These are phyloP conservation scores for Rhinopomastus cyanomelas DNA, from an alignment of 2,113 vertebrate species.

Conservation along the genomic window DNA sequence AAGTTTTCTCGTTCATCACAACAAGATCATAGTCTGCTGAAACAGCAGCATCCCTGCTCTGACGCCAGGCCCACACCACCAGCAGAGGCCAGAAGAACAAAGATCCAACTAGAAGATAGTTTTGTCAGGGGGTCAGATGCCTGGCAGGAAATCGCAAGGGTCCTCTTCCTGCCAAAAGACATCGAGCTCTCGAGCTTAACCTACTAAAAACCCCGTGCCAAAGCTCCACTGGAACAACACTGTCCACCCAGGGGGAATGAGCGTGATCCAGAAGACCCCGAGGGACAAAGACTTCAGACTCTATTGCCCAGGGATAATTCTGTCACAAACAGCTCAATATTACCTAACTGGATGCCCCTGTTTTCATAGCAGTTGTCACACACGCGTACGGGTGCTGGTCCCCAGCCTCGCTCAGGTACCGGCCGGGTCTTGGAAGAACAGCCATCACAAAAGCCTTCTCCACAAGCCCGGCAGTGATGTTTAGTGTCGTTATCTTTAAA, in stretches of 20 bases:
- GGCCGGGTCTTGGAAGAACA: slow-evolving; percentile 93
- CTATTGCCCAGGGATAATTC: background rate
- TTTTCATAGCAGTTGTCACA: slow-evolving; percentile 92
- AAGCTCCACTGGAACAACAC: background rate
- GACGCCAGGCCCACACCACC: background rate
- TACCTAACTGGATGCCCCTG: slow-evolving; percentile 85
- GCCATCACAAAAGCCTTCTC: slow-evolving; percentile 94
- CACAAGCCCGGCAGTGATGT: slow-evolving; percentile 96
- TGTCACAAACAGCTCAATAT: background rate
- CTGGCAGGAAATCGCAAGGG: background rate
- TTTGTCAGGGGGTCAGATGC: background rate
- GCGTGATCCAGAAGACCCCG: background rate
- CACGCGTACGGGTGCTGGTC: slow-evolving; percentile 89
- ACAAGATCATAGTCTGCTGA: background rate
- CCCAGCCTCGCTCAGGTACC: slow-evolving; percentile 96
- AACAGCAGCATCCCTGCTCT: background rate
- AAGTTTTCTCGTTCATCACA: background rate
- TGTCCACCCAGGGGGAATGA: background rate
- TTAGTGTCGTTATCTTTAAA: slow-evolving; percentile 95
- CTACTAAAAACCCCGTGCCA: background rate
- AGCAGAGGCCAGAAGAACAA: background rate
- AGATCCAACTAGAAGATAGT: background rate
- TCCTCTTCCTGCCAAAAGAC: background rate
- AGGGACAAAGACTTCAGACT: background rate
- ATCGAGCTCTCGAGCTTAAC: background rate